Base-by-base conservation (phyloP, 53 echinoderm and acorn worm species). In the Echinarachnius parma region DNA sequence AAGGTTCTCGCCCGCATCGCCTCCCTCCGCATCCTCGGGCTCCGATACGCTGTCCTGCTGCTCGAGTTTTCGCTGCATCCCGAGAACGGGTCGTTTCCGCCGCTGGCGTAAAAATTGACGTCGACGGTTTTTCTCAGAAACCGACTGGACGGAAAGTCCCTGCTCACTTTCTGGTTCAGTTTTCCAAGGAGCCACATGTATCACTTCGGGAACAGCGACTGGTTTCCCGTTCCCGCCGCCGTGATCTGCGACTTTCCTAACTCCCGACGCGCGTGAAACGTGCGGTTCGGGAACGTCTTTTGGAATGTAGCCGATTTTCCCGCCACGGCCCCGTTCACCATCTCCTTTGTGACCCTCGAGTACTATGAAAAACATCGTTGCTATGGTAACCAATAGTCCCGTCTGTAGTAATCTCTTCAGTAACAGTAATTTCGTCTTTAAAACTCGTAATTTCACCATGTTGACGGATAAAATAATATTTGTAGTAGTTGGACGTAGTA, bases 31-130 rank as follows among this genome's bases (percentile, higher is more conserved):
- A n/a, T n/a, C n/a, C n/a, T n/a, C 7, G 28, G 15, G 27, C 46
- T 66, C 46, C 48, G 66, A 48, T 29, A 48, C 46, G 30, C 66
- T 66, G 46, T 66, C 66, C 48, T 66, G 66, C 31, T 66, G 66
- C 30, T 66, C 66, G 9, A 66, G 31, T 13, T 66, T 66, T 1
- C 66, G 47, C 19, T 66, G 66, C 66, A 66, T 66, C 46, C 66
- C 66, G 46, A 66, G 27, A 29, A 66, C 66, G 3, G 28, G 29
- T 2, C 46, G n/a, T n/a, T n/a, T n/a, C n/a, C n/a, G n/a, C n/a
- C n/a, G n/a, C n/a, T n/a, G n/a, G n/a, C n/a, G n/a, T n/a, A n/a
- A n/a, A n/a, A n/a, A n/a, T n/a, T n/a, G n/a, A n/a, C n/a, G n/a
- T n/a, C n/a, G n/a, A n/a, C n/a, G n/a, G n/a, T n/a, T n/a, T n/a